A percentile compares a stretch with the other conserved stretches of the same genome.
These are phyloP conservation scores for Phengaris arion DNA, from an alignment of 2,888 invertebrate species.

Conservation along the genomic window DNA sequence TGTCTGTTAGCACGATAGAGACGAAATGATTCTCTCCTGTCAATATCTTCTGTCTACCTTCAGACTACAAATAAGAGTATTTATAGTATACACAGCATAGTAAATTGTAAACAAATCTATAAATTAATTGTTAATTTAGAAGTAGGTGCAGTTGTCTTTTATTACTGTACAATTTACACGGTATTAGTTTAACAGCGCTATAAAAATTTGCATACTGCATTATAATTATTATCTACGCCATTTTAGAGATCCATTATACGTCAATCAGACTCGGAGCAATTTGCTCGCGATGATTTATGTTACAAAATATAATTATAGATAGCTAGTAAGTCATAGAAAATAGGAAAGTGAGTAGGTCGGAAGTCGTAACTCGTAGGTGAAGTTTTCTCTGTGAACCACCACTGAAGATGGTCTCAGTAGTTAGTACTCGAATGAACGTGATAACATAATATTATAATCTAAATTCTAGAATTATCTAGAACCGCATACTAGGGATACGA, in stretches of 20 bases:
- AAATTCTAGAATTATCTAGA: too few relatives aligned
- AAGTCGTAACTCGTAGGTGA: not conserved
- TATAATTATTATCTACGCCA: not conserved
- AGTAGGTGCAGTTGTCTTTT: slow-evolving; percentile 4
- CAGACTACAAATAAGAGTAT: too few relatives aligned
- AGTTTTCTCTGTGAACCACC: not conserved
- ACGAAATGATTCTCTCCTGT: too few relatives aligned
- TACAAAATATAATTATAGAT: not conserved
- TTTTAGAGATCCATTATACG: not conserved
- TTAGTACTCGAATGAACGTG: not conserved
- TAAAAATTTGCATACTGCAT: not conserved
- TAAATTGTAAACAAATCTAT: not conserved
- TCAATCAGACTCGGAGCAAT: not conserved
- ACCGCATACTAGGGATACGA: too few relatives aligned
- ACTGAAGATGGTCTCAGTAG: not conserved
- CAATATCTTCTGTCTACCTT: too few relatives aligned
- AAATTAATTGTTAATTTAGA: not conserved
- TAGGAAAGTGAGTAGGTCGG: not conserved
- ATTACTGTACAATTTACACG: not conserved
- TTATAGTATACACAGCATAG: too few relatives aligned
- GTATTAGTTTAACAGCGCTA: not conserved
- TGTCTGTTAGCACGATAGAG: too few relatives aligned
- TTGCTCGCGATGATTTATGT: slow-evolving; percentile 1
- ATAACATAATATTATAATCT: too few relatives aligned
- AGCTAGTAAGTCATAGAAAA: not conserved